Conservation (phyloP, 2,888 invertebrate genomes). For the Kuschelorhynchus macadamiae region DNA sequence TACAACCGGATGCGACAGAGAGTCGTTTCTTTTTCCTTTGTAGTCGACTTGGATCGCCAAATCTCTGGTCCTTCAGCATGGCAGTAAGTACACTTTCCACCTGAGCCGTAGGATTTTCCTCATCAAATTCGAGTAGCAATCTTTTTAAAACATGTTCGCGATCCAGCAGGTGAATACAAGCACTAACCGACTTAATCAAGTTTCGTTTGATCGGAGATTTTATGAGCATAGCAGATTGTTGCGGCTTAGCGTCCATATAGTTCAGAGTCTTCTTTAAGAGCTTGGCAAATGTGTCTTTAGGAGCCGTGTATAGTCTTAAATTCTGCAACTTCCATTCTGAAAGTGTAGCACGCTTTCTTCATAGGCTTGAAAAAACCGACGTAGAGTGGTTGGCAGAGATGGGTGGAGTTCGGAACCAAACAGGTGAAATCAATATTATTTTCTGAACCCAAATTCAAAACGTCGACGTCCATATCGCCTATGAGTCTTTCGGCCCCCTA, state of each 20-base stretch:
- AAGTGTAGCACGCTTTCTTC: conserved; percentile 22
- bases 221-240: conserved; percentile 20
- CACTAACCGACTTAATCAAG: conserved; percentile 30
- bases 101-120: conserved; percentile 27
- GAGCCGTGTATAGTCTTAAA: conserved; percentile 21
- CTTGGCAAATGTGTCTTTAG: conserved; percentile 6
- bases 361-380: conserved; percentile 22
- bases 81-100: conserved; percentile 33
- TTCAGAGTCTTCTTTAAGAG: conserved; percentile 24
- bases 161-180: conserved; percentile 32
- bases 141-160: conserved; percentile 35
- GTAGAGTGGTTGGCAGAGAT: conserved; percentile 13
- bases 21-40: conserved; percentile 33
- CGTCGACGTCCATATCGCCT: conserved; percentile 11
- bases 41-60: conserved; percentile 16
- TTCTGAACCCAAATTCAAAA: conserved; percentile 54
- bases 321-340: conserved; percentile 30
- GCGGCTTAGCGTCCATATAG: conserved; percentile 25
- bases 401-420: conserved; percentile 50
- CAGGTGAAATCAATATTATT: conserved; percentile 60
- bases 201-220: conserved; percentile 22
- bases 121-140: conserved; percentile 33
- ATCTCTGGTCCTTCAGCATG: conserved; percentile 41
- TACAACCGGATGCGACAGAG: conserved; percentile 24
- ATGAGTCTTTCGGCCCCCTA: not conserved